Evolutionary conservation across 2,797 vertebrate genomes (phyloP).

Genomic region (Pygocentrus nattereri): DNA sequence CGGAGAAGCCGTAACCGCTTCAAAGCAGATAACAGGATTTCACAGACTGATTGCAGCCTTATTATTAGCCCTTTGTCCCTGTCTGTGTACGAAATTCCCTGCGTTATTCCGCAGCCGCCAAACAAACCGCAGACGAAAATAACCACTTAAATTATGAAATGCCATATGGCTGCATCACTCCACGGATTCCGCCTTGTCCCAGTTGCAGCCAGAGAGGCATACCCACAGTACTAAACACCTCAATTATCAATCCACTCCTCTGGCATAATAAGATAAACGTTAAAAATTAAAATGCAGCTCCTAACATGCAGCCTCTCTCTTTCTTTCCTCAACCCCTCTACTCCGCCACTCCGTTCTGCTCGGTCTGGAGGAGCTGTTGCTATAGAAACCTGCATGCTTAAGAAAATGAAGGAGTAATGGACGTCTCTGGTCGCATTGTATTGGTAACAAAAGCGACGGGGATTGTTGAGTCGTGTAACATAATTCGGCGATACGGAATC

Average conservation of each 20-base stretch:
- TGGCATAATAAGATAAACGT: constrained; percentile 57
- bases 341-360: constrained; percentile 36
- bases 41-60: constrained; percentile 7
- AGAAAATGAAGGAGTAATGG: constrained; percentile 52
- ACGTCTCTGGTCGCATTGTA: constrained; percentile 28
- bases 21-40: constrained; percentile 1
- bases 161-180: constrained; percentile 51
- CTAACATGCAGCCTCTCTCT: constrained; percentile 23
- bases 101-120: constrained; percentile 35
- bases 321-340: neutral
- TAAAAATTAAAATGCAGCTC: constrained; percentile 55
- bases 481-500: constrained; percentile 11
- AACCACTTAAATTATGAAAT: constrained; percentile 57
- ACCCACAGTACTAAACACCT: constrained; percentile 58
- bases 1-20: neutral
- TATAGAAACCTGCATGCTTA: constrained; percentile 70
- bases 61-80: constrained; percentile 23
- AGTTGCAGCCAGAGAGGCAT: constrained; percentile 44
- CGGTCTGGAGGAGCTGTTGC: constrained; percentile 68
- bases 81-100: constrained; percentile 34
- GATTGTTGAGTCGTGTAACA: constrained; percentile 39
- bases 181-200: constrained; percentile 46
- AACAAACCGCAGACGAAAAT: constrained; percentile 52
- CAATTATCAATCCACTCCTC: constrained; percentile 58
- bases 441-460: constrained; percentile 44